Evolutionary conservation across 2,888 invertebrate species (phyloP), one percentile per base, ranked within the genome.

Genomic region (Tinea pellionella): DNA sequence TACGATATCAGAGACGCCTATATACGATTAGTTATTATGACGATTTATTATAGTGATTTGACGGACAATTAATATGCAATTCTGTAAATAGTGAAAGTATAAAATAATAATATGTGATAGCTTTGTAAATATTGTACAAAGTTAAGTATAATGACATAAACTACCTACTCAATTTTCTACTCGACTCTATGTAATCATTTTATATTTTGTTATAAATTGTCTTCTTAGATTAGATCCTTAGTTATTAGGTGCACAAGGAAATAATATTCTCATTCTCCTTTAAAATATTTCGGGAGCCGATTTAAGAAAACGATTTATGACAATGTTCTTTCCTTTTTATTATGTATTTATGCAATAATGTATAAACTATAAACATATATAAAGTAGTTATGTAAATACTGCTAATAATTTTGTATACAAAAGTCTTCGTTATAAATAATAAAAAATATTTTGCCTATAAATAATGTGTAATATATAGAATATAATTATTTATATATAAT

Each of bases 31-130:
- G 53, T 24, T 53, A 53, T 53, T 47, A 47, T 47, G 16, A 47
- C 47, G 24, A 59, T 32, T 6, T 57, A 57, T 19, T 13, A 32
- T 57, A 32, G 57, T 57, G 57, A 57, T 47, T 37, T 47, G 51
- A 30, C 47, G 29, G 59, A 47, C 75, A 72, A 69, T 78, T 69
- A 79, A 78, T 16, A 68, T 74, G 86, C 86, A 86, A 87, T 87
- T 85, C 83, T 87, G 87, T 87, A 86, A 74, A 87, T 86, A 87
- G 78, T 81, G 78, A 81, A 80, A 83, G 71, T 76, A 74, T 80
- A 78, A 80, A 79, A 74, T 68, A 42, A 78, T 85, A 84, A 82
- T 82, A n/a, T 87, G 86, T 87, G 87, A 87, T 87, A 87, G 85
- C 79, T 81, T 80, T 87, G 87, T 86, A 86, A 75, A 86, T 58